Evolutionary conservation across 2,888 invertebrate genomes (phyloP).

Genomic region (Argyresthia albistria): DNA sequence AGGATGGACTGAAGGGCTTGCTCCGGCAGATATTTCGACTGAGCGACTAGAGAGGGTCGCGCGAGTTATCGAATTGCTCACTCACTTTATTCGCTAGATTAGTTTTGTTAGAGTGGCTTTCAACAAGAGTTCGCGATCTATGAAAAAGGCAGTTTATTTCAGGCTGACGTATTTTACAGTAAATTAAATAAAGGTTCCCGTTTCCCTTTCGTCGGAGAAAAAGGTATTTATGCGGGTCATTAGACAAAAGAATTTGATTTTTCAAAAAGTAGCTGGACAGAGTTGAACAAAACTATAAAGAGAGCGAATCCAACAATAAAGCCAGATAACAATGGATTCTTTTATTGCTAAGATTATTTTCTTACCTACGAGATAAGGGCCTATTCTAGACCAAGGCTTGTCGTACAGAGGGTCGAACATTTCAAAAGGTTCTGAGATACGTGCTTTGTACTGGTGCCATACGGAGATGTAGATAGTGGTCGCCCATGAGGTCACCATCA

Average conservation of each 20-base stretch:
- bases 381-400: constrained; percentile 87
- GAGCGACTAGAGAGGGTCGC: not conserved
- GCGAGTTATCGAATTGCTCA: not conserved
- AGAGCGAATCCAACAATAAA: too few relatives aligned
- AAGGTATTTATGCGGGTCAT: too few relatives aligned
- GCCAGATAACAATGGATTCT: too few relatives aligned
- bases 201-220: too few relatives aligned
- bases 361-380: constrained; percentile 79
- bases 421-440: constrained; percentile 86
- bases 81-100: not conserved
- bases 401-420: constrained; percentile 87
- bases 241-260: too few relatives aligned
- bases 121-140: not conserved
- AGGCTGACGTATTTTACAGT: too few relatives aligned
- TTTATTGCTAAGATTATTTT: not conserved
- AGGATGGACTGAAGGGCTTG: not conserved
- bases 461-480: constrained; percentile 83
- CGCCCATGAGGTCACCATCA: constrained; percentile 82
- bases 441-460: constrained; percentile 79
- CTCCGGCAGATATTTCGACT: not conserved
- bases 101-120: not conserved
- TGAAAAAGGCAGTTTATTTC: not conserved
- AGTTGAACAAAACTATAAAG: too few relatives aligned
- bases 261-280: too few relatives aligned
- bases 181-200: too few relatives aligned